Percentiles rank a stretch among this genome's conserved stretches.
phyloP scores from a whole-genome alignment of 2,888 invertebrate species.

The Stenolophus ochropezus region DNA sequence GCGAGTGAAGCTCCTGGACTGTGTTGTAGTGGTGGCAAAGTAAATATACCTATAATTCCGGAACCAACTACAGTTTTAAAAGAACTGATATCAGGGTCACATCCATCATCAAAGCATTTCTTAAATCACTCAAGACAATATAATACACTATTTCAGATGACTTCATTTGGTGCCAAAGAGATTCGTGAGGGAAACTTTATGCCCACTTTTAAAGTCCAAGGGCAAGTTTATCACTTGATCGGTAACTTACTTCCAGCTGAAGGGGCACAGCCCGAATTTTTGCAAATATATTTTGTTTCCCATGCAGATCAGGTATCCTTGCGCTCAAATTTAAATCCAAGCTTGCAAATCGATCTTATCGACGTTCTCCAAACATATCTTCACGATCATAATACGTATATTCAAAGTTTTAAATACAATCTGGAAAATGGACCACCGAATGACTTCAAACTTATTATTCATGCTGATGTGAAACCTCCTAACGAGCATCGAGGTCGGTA shows the following conservation, averaged over 20 bases:
- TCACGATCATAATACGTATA: too few species aligned
- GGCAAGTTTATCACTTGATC: constrained; percentile 63
- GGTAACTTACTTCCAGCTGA: constrained; percentile 24
- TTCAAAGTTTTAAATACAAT: too few species aligned
- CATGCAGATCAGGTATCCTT: too few species aligned
- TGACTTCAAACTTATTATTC: too few species aligned
- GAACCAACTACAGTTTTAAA: constrained; percentile 56
- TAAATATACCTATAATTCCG: constrained; percentile 50
- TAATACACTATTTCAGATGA: constrained; percentile 63
- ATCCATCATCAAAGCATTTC: constrained; percentile 25
- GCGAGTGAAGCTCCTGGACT: constrained; percentile 39
- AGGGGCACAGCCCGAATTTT: constrained; percentile 59
- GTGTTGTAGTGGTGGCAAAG: constrained; percentile 40
- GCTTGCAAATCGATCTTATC: too few species aligned
- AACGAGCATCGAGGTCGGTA: too few species aligned
- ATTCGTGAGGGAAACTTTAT: constrained; percentile 52
- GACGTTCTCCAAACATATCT: too few species aligned
- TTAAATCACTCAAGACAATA: constrained; percentile 1
- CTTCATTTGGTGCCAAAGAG: constrained; percentile 62
- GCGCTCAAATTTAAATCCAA: too few species aligned
- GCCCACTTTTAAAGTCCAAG: constrained; percentile 62
- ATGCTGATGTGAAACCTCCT: too few species aligned
- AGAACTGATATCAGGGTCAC: constrained; percentile 51
- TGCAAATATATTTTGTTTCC: too few species aligned
- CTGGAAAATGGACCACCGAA: too few species aligned